Conservation (phyloP, 2,113 vertebrate species). For the Pionites leucogaster region DNA sequence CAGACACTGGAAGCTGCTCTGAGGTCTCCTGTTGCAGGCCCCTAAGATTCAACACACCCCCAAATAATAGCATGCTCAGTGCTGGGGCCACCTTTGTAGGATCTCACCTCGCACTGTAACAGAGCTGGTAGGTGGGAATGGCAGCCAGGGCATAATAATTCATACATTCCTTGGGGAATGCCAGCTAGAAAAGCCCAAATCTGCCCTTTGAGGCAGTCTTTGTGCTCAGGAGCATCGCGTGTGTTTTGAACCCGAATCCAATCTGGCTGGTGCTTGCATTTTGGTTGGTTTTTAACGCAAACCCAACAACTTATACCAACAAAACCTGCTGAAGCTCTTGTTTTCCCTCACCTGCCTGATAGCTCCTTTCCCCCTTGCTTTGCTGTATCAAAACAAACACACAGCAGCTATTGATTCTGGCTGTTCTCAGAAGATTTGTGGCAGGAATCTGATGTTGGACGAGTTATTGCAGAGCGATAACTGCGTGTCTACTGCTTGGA, state of each 20-base stretch:
- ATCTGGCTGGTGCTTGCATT: neutral
- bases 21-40: neutral
- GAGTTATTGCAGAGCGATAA: neutral
- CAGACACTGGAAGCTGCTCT: neutral
- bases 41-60: neutral
- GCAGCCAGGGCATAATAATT: neutral
- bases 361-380: neutral
- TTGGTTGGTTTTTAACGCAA: neutral
- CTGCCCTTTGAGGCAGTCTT: neutral
- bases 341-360: slow-evolving; percentile 15
- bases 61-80: fast-evolving
- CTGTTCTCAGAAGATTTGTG: slow-evolving; percentile 14
- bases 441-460: neutral
- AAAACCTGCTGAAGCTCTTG: neutral
- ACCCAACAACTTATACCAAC: neutral
- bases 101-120: neutral
- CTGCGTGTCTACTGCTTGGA: neutral
- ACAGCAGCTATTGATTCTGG: neutral
- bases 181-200: neutral
- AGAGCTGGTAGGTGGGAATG: neutral
- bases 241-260: neutral
- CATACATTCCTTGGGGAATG: neutral
- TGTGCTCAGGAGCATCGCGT: neutral
- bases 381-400: slow-evolving; percentile 34
- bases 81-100: neutral